Evolutionary conservation across 92 coral and sea anemone species (phyloP), one percentile per base, ranked within the genome.

Genomic region (Isaurus tuberculatus): DNA sequence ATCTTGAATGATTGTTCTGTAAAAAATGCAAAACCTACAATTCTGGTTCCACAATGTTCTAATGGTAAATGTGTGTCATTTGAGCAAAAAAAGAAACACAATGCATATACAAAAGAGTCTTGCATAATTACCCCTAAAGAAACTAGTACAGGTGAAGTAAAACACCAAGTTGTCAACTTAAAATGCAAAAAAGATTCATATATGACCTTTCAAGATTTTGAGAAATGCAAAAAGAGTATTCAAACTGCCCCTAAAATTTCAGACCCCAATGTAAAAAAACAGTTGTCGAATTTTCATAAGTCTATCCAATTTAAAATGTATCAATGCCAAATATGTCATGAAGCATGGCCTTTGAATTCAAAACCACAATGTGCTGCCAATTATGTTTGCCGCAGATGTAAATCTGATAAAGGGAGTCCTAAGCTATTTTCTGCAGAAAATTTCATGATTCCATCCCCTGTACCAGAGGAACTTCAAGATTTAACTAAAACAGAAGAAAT

Each of bases 301-400:
- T 72, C 82, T 10, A 29, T 84, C 16, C 48, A 72, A 17, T 84
- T 49, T 34, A 46, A 29, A 20, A 30, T 84, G 36, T 31, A n/a
- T 72, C 87, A 72, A 31, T 72, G 87, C 40, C 51, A 64, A 29
- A 72, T 51, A 15, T 84, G 88, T 55, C 31, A 25, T 61, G 64
- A 84, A 57, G 88, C 88, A 61, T 84, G 83, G 88, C 83, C 88
- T 63, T 28, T 72, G 26, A 84, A 71, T 23, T 19, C 34, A 0
- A 84, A 73, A 74, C 83, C 88, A 73, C 74, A 74, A 64, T 60
- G 33, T 9, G 63, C 28, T 16, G 22, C 13, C 34, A 25, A 26
- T 40, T 84, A 84, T 63, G 71, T 84, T 61, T 73, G 88, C 53
- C 30, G 72, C 11, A 73, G 83, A 72, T 84, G 88, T 53, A 34